Conservation (phyloP, 1,140 invertebrate species). For the Lordiphosa stackelbergi region DNA sequence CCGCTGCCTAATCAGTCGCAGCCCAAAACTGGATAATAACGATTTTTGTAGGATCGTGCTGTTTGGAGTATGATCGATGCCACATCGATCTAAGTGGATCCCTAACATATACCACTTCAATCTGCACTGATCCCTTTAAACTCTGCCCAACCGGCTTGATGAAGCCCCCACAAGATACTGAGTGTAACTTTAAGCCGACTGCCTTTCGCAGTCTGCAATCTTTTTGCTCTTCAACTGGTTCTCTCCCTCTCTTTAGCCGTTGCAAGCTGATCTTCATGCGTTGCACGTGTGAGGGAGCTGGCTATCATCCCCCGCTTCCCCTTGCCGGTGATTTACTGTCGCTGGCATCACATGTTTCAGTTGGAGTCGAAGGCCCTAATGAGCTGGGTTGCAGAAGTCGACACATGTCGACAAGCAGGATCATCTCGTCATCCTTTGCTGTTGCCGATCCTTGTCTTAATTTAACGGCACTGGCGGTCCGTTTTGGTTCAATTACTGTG, state of each 20-base stretch:
- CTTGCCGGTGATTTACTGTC: conserved; percentile 43
- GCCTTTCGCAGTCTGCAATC: conserved; percentile 15
- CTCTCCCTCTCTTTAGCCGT: conserved; percentile 7
- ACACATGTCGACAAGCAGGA: conserved; percentile 53
- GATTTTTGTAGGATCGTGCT: neutral
- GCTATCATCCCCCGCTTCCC: conserved; percentile 1
- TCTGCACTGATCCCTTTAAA: conserved; percentile 26
- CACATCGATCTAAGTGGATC: neutral
- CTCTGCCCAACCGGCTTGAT: conserved; percentile 33
- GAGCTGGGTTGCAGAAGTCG: conserved; percentile 22
- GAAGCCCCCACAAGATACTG: conserved; percentile 24
- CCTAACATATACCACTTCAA: neutral
- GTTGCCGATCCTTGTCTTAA: conserved; percentile 32
- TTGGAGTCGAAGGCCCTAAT: conserved; percentile 37
- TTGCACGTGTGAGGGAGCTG: conserved; percentile 42
- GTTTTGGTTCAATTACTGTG: conserved; percentile 43
- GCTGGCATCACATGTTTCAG: conserved; percentile 29
- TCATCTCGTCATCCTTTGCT: conserved; percentile 19
- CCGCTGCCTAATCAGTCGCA: conserved; percentile 5
- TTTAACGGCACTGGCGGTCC: conserved; percentile 13
- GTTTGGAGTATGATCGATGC: too few relatives aligned
- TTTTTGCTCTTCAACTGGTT: conserved; percentile 50
- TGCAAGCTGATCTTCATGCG: conserved; percentile 40
- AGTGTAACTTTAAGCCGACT: conserved; percentile 37
- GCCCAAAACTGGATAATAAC: conserved; percentile 1